Conservation (phyloP, 2,797 vertebrate genomes). For the Sternotherus odoratus region DNA sequence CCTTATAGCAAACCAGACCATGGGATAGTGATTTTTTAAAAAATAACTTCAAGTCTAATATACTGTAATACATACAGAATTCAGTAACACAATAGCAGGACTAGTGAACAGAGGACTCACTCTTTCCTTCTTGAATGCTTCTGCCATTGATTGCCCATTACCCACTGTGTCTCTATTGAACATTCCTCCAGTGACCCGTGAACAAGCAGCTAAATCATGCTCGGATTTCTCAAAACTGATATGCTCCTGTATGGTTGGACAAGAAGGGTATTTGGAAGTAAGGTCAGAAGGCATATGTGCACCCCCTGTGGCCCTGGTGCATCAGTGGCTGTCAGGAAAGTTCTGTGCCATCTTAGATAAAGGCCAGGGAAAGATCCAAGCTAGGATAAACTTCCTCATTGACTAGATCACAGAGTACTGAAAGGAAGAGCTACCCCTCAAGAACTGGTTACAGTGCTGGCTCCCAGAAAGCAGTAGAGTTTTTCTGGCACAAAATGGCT, state of each 20-base stretch:
- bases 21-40: constrained; percentile 8
- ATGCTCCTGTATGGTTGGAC: background rate
- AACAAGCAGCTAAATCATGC: background rate
- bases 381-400: constrained; percentile 1
- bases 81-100: background rate
- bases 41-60: background rate
- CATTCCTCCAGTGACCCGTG: background rate
- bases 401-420: constrained; percentile 10
- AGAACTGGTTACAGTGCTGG: background rate
- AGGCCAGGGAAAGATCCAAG: constrained; percentile 9
- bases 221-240: background rate
- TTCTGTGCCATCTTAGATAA: background rate
- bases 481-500: constrained; percentile 4
- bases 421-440: background rate
- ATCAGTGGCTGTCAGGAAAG: constrained; percentile 19
- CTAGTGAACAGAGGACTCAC: background rate
- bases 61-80: constrained; percentile 19
- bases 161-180: background rate
- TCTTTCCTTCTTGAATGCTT: background rate
- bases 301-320: accelerated
- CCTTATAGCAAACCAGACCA: constrained; percentile 15
- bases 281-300: background rate
- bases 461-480: background rate
- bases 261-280: background rate
- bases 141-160: background rate